Percentiles rank a stretch among this genome's conserved stretches.
These are phyloP conservation scores for Microchrysa polita DNA, from an alignment of 2,888 invertebrate genomes.

Conservation along the genomic window DNA sequence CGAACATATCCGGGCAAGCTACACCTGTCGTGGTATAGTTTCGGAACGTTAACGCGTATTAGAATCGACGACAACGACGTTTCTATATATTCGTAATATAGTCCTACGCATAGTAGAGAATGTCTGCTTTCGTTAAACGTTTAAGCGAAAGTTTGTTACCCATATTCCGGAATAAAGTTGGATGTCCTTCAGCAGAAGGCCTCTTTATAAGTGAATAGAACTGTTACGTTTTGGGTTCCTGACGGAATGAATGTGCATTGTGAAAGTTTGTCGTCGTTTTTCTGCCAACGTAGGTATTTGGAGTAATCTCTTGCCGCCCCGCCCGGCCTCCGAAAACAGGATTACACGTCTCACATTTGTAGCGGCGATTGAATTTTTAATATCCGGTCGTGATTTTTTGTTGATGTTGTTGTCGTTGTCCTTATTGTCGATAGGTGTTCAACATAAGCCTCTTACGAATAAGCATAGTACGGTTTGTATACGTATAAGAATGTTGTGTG, in stretches of 20 bases:
- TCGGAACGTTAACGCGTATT: background rate
- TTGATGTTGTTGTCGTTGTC: too few relatives aligned
- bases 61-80: background rate
- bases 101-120: too few relatives aligned
- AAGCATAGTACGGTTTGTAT: background rate
- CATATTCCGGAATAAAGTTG: background rate
- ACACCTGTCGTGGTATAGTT: background rate
- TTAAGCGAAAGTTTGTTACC: background rate
- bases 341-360: constrained; percentile 19
- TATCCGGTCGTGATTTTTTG: constrained; percentile 30
- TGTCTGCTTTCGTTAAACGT: too few relatives aligned
- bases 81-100: background rate
- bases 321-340: background rate
- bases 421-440: constrained; percentile 1
- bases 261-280: constrained; percentile 6
- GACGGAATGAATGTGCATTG: background rate
- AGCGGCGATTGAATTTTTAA: constrained; percentile 35
- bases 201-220: constrained; percentile 9
- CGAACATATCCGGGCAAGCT: background rate
- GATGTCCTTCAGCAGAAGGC: background rate
- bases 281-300: background rate
- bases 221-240: constrained; percentile 10
- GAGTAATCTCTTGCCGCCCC: too few relatives aligned
- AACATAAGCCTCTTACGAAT: background rate
- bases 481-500: background rate